Base-by-base conservation (phyloP, 2,888 invertebrate genomes). In the Rambutsinella grinnellia region DNA sequence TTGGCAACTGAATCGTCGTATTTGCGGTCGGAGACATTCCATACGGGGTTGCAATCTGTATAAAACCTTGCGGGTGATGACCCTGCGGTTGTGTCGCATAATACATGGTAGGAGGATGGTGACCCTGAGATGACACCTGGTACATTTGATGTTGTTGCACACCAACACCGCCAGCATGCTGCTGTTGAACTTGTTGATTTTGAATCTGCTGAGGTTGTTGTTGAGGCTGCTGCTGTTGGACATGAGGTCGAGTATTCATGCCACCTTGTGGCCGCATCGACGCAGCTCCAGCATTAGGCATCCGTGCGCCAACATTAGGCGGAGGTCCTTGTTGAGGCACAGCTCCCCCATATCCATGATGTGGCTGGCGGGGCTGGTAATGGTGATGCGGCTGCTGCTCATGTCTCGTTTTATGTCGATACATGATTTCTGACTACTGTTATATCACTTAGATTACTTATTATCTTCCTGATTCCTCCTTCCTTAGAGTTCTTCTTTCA, bases 191-290 rank as follows among this genome's bases (percentile, higher is more conserved):
- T 26, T 63, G 56, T 24, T 74, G 79, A 1, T 15, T 51, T 26
- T 62, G 70, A n/a, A 68, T 65, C 17, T 75, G 65, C n/a, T 62
- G 65, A 2, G 44, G 26, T 24, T 72, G 74, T 44, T 71, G 79
- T 28, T 71, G 68, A n/a, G 63, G 74, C 57, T 78, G 74, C 57
- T 76, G 60, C 24, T 76, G 79, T 26, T 57, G 70, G 21, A 60
- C 72, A 28, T 68, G 69, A 5, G 36, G 66, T 51, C 76, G 27
- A 10, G 58, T 47, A 65, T 65, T 76, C 79, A 79, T 76, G 47
- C 76, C n/a, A n/a, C n/a, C 76, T 53, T 76, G 79, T 27, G 68
- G 63, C 36, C 79, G 76, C 81, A 81, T 79, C 10, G 58, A 27
- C 8, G 66, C 54, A 26, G 67, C 74, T 21, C 24, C 61, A 58